Conservation (phyloP, 2,113 vertebrate species). For the Rhabdomys dilectus region DNA sequence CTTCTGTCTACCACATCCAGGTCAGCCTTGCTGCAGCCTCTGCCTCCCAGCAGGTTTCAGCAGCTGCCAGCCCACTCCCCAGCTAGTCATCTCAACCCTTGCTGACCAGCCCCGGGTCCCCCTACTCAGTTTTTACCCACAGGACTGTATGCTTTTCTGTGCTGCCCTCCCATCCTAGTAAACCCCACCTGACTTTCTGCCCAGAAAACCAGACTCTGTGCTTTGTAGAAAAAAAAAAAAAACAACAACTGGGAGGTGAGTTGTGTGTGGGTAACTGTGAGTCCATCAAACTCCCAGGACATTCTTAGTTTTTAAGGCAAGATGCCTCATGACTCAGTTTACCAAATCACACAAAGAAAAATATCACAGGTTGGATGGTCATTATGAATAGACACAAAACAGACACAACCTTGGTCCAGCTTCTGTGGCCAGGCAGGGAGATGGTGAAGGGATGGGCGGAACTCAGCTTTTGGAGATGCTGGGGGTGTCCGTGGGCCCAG, state of each 20-base stretch:
- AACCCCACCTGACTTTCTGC: not conserved
- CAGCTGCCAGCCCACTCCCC: not conserved
- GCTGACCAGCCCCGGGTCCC: not conserved
- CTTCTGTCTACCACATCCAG: not conserved
- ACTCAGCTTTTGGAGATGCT: not conserved
- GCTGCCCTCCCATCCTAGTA: not conserved
- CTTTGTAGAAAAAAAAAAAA: not conserved
- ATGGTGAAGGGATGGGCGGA: not conserved
- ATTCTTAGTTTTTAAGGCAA: not conserved
- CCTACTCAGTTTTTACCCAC: not conserved
- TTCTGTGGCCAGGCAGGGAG: not conserved
- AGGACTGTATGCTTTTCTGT: not conserved
- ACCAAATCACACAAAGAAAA: not conserved
- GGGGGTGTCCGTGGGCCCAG: not conserved
- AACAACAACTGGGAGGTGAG: not conserved
- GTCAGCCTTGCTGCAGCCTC: not conserved
- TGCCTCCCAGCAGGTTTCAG: not conserved
- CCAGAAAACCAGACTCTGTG: not conserved
- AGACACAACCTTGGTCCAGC: not conserved
- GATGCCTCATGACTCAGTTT: not conserved
- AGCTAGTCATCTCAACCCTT: not conserved
- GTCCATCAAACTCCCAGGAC: not conserved
- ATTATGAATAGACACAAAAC: not conserved
- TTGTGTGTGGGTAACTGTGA: not conserved
- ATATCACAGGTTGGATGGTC: not conserved